Evolutionary conservation across 2,888 invertebrate genomes (phyloP), one percentile per base, ranked within the genome.

Genomic region (Pheosia gnoma): DNA sequence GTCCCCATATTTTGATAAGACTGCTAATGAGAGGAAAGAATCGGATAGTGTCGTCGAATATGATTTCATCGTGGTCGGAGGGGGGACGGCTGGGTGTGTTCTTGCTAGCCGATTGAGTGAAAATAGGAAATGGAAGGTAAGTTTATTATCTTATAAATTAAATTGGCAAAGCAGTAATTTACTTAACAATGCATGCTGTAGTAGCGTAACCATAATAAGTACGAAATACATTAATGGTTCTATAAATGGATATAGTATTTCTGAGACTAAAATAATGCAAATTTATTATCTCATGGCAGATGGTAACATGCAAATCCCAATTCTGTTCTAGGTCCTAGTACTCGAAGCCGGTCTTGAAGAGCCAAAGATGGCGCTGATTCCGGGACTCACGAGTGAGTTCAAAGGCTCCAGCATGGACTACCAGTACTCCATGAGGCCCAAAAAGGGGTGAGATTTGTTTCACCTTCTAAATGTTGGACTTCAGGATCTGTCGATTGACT

Each of bases 31-130:
- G 45, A 65, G 70, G 58, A 57, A 66, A 41, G 58, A 25, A 7
- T 55, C 9, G 0, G 67, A 70, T 0, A 67, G 57, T 0, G 68
- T 70, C 4, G 66, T 70, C 4, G 84, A 85, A 49, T 93, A 86
- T 68, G 93, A 93, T 67, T 93, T 93, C 65, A 83, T 93, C 36
- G 81, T 93, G 4, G 81, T 93, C 0, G 93, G 93, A 0, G 93
- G 91, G 3, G 93, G 93, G 0, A 93, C 93, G 0, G 93, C 93
- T 0, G 93, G 93, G 5, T 90, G 91, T 59, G 93, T 92, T 25
- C 68, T 93, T 1, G 92, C 93, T 2, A 93, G 93, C 70, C 79
- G 93, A 38, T 72, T 93, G 8, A 91, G 93, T 0, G 93, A 93
- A 67, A 93, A 93, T 54, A 83, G 81, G 38, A 89, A 88, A 70